Evolutionary conservation across 2,797 vertebrate species (phyloP).

Genomic region (Calcarius lapponicus): DNA sequence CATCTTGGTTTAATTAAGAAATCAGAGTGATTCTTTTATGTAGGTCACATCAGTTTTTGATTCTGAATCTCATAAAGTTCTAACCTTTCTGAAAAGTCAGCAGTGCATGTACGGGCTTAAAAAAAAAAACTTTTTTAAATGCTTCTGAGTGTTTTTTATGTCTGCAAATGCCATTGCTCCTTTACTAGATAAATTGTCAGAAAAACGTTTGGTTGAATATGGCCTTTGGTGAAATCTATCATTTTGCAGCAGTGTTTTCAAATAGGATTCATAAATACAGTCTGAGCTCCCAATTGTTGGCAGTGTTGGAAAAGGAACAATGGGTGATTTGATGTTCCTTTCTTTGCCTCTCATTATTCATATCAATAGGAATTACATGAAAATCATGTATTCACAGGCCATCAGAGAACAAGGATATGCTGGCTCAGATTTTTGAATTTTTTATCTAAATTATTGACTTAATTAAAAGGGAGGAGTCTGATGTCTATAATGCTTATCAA

Average conservation of each 20-base stretch:
- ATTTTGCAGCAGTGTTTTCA: not conserved
- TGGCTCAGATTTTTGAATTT: not conserved
- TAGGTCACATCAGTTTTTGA: constrained; percentile 82
- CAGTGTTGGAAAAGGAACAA: not conserved
- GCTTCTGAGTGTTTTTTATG: constrained; percentile 23
- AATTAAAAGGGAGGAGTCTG: not conserved
- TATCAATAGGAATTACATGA: not conserved
- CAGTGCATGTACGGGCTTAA: constrained; percentile 4
- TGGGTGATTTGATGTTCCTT: not conserved
- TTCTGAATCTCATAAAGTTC: constrained; percentile 70
- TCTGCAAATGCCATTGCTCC: not conserved
- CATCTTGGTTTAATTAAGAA: constrained; percentile 81
- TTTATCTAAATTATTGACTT: not conserved
- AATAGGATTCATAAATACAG: not conserved
- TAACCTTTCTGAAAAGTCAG: constrained; percentile 74
- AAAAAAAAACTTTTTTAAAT: constrained; percentile 30
- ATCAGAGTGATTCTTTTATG: constrained; percentile 77
- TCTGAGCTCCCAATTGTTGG: not conserved
- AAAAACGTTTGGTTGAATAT: constrained; percentile 25
- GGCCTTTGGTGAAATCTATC: not conserved
- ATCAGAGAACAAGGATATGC: not conserved
- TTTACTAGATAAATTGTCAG: constrained; percentile 41
- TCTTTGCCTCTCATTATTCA: not conserved
- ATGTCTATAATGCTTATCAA: not conserved
- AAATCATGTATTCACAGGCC: not conserved